Evolutionary conservation across 92 coral and sea anemone genomes (phyloP).

Genomic region (Heteractis magnifica): DNA sequence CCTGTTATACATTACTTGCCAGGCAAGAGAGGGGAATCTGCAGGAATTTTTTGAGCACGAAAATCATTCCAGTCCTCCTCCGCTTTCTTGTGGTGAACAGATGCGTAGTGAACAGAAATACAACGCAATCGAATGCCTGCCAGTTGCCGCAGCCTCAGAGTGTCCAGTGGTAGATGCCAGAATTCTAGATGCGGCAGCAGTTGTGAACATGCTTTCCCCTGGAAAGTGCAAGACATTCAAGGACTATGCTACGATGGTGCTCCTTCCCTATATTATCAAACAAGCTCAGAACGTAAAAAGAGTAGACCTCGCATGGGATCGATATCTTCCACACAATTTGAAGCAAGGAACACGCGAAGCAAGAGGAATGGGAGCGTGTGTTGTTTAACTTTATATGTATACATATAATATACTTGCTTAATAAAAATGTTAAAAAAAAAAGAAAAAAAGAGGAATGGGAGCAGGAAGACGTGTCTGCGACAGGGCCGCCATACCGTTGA

Average conservation of each 20-base stretch:
- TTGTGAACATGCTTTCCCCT: constrained; percentile 12
- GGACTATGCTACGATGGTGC: neutral
- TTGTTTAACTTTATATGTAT: too few species aligned
- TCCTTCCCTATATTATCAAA: too few species aligned
- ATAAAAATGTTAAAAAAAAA: too few species aligned
- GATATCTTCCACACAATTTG: too few species aligned
- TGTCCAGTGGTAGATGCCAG: constrained; percentile 40
- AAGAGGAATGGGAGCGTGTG: too few species aligned
- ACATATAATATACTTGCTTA: too few species aligned
- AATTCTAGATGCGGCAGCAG: constrained; percentile 42
- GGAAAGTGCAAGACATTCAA: constrained; percentile 7
- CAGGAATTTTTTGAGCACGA: constrained; percentile 37
- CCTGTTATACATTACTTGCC: constrained; percentile 13
- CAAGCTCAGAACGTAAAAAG: too few species aligned
- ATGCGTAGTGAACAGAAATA: constrained; percentile 26
- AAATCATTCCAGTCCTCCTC: constrained; percentile 29
- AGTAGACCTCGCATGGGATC: too few species aligned
- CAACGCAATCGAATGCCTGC: constrained; percentile 7
- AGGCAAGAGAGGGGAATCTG: constrained; percentile 32
- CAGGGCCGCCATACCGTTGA: constrained; percentile 33
- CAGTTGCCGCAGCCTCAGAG: constrained; percentile 1
- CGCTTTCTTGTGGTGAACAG: constrained; percentile 7
- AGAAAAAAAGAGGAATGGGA: constrained; percentile 47
- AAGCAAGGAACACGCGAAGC: too few species aligned
- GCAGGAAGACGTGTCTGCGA: constrained; percentile 37